Evolutionary conservation across 2,888 invertebrate species (phyloP), one percentile per base, ranked within the genome.

Genomic region (Cataglyphis livida): DNA sequence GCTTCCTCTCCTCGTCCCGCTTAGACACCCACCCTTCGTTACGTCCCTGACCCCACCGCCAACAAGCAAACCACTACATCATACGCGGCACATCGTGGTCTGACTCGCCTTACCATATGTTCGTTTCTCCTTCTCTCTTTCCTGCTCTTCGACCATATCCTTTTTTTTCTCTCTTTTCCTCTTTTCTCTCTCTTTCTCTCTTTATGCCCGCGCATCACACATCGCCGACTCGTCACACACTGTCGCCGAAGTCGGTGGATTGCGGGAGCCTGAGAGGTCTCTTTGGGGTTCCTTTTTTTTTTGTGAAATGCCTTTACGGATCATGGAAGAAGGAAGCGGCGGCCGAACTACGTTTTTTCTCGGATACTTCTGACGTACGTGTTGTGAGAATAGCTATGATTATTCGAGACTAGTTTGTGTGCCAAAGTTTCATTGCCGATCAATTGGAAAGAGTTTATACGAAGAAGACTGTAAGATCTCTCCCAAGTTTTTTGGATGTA

Each of bases 11-110:
- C 86, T 88, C 84, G 85, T 90, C 87, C 87, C 87, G 81, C 87
- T 78, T 82, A 83, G 81, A 79, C 85, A 88, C 87, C 89, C 86
- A 84, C 81, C 86, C 87, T 85, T 88, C 85, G 75, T 59, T 83
- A 70, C 88, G 88, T 90, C 89, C 90, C 89, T 88, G 90, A 90
- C 88, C 87, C 90, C 88, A 74, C 89, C 81, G 82, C 85, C 82
- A 79, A 59, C 85, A 84, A 86, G 84, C 59, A 87, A 89, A 85
- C 89, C 89, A 87, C 90, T 89, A 90, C 90, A 90, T 90, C 90
- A 89, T 89, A 89, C 74, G 82, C 85, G 85, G 86, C 85, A 85
- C 85, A 86, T 85, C 84, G 84, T 74, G 62, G 82, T 75, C 86
- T 83, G 61, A 76, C 85, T 86, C 70, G 59, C 44, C 62, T 83